A percentile compares a stretch with the other conserved stretches of the same genome.
These are phyloP conservation scores for Trypoxylon attenuatum DNA, from an alignment of 2,888 invertebrate species.

Conservation along the genomic window DNA sequence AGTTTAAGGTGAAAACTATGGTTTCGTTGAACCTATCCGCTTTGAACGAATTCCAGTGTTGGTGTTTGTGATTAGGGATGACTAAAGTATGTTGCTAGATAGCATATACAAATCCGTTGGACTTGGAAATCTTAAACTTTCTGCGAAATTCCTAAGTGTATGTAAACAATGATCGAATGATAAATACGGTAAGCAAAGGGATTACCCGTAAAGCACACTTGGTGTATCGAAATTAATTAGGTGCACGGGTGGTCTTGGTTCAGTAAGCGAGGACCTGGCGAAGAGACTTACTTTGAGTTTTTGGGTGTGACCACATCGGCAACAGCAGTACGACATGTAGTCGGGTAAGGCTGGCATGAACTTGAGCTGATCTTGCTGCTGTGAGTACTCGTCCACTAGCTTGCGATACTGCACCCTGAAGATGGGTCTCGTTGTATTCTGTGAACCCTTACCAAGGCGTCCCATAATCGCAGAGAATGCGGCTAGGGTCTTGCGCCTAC, in stretches of 20 bases:
- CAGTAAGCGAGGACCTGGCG: no score
- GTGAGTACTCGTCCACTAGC: constrained; percentile 77
- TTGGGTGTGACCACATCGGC: constrained; percentile 79
- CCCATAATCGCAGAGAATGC: constrained; percentile 76
- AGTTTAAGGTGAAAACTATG: constrained; percentile 1
- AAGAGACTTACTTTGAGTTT: constrained; percentile 76
- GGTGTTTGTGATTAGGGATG: no score
- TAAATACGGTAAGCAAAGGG: no score
- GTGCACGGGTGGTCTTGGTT: no score
- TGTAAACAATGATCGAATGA: no score
- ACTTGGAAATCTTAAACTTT: no score
- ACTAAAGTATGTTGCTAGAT: no score
- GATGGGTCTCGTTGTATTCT: constrained; percentile 74
- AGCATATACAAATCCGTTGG: no score
- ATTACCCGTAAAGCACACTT: no score
- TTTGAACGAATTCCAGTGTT: no score
- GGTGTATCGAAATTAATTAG: no score
- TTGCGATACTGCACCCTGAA: constrained; percentile 79
- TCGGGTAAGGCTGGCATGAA: constrained; percentile 77
- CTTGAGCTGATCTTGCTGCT: constrained; percentile 71
- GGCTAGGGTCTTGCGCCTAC: constrained; percentile 70
- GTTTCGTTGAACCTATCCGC: not conserved
- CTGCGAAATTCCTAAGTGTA: no score
- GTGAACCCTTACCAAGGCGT: constrained; percentile 75
- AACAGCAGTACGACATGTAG: constrained; percentile 79